These are phyloP conservation scores for Rhinichthys klamathensis DNA, from an alignment of 2,113 vertebrate species.

Conservation along the genomic window DNA sequence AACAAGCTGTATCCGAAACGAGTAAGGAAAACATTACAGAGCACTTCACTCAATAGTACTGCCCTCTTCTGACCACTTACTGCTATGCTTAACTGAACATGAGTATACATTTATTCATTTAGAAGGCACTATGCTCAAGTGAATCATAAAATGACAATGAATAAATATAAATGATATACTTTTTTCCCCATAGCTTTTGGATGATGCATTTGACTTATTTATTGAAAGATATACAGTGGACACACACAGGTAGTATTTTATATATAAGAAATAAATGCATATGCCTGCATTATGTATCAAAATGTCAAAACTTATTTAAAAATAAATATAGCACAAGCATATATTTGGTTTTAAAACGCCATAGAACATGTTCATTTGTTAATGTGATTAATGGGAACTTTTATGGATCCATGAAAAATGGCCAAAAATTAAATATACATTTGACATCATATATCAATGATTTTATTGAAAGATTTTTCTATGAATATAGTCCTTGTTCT, in stretches of 20 bases:
- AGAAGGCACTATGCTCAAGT: not conserved
- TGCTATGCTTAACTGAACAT: not conserved
- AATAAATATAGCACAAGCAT: not conserved
- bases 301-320: not conserved
- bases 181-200: not conserved
- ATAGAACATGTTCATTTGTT: not conserved
- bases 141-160: not conserved
- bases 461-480: not conserved
- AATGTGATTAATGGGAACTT: not conserved
- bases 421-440: not conserved
- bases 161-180: not conserved
- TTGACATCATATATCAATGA: not conserved
- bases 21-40: not conserved
- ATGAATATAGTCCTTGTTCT: not conserved
- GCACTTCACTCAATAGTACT: not conserved
- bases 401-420: not conserved
- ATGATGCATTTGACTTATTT: not conserved
- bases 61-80: slow-evolving; percentile 34
- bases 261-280: not conserved
- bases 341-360: not conserved
- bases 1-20: not conserved
- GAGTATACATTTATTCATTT: not conserved
- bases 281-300: not conserved
- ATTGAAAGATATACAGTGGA: not conserved
- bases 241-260: not conserved